Percentiles rank a stretch among this genome's conserved stretches.
Conservation (phyloP, 2,113 vertebrate species). For the Plotosus lineatus region DNA sequence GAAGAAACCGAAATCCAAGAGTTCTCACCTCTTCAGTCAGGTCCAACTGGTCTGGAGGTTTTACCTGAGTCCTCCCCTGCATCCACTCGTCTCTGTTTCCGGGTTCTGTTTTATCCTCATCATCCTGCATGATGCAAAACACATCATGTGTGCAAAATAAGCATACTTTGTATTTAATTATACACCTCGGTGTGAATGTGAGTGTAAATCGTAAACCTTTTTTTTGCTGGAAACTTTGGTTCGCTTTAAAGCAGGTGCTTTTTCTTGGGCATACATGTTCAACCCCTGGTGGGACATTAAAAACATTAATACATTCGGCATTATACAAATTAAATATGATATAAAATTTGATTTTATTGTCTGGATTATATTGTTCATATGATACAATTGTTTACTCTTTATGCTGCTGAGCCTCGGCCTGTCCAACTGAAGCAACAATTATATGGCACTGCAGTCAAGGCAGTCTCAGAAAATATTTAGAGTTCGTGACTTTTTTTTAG, state of each 20-base stretch:
- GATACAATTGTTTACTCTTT: too few species aligned
- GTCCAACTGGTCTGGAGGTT: slow-evolving; percentile 83
- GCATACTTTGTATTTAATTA: too few species aligned
- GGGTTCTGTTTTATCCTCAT: slow-evolving; percentile 72
- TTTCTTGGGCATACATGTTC: slow-evolving; percentile 47
- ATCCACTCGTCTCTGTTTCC: slow-evolving; percentile 77
- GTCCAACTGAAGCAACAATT: too few species aligned
- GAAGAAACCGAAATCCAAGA: too few species aligned
- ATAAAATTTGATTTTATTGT: neutral
- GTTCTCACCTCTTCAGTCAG: slow-evolving; percentile 78
- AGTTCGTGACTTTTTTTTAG: too few species aligned
- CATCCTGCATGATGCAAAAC: slow-evolving; percentile 73
- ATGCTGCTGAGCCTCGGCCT: too few species aligned
- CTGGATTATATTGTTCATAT: too few species aligned
- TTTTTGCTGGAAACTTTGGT: slow-evolving; percentile 64
- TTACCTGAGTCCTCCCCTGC: slow-evolving; percentile 71
- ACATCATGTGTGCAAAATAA: neutral
- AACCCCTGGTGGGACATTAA: slow-evolving; percentile 54
- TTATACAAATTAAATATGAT: too few species aligned
- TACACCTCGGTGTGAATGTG: too few species aligned
- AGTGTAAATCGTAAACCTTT: too few species aligned
- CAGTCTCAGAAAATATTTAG: too few species aligned
- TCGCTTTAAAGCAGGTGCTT: slow-evolving; percentile 56
- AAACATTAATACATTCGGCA: neutral
- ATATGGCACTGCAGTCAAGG: too few species aligned